Base-by-base conservation (phyloP, 30 jellyfish, hydroid and myxozoan genomes). In the Aurelia sp. region DNA sequence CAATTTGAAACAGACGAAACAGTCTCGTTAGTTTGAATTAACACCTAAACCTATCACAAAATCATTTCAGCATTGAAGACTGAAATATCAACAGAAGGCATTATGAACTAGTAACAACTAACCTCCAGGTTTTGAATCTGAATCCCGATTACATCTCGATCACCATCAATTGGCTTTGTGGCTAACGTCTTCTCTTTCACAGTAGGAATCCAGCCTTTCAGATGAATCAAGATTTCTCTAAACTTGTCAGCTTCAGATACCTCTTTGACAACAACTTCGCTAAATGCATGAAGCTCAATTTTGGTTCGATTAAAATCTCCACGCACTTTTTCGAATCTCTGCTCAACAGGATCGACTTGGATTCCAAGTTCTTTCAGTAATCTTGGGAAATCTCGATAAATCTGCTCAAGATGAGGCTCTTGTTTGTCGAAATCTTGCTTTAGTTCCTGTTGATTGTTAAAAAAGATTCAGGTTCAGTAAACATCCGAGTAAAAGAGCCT, bases 321-420 rank as follows among this genome's bases (percentile, higher is more conserved):
- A 11, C 60, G 67, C 38, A 95, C 82, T 40, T 86, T 81, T 5
- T 80, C 75, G 96, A 90, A 73, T 67, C 96, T 58, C 59, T 95
- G 96, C 63, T 95, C 97, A 47, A 95, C 90, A 2, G 97, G 99
- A 33, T 86, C 92, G 58, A 86, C 89, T 58, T 90, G 84, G 38
- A 86, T 87, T 0, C 97, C 98, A 6, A 96, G 96, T 18, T 93
- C 98, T 63, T 71, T 71, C 48, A 82, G 92, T 18, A 82, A 81
- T 52, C 75, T 63, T 13, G 96, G 98, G 81, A 89, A 74, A 50
- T 95, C 92, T n/a, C 75, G 83, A 38, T 55, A 51, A 9, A 89
- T 73, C 62, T 48, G 50, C 53, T 80, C 86, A 51, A 93, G 90
- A 20, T 75, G 76, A 2, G 97, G 97, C 65, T 84, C 80, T 63